Evolutionary conservation across 2,888 invertebrate genomes (phyloP).

Genomic region (Physocephala rufipes): DNA sequence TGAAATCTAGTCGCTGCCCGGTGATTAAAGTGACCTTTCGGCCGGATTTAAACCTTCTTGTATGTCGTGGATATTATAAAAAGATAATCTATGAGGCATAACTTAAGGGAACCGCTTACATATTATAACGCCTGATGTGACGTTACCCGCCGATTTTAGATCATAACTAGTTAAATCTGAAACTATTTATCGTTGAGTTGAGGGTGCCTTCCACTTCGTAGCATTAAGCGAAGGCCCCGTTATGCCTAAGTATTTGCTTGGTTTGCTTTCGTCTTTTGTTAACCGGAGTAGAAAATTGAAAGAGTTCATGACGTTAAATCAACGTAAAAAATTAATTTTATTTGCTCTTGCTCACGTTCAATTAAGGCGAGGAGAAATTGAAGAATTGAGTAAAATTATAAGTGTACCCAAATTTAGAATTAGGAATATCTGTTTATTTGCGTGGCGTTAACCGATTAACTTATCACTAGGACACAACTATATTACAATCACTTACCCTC

Average conservation of each 20-base stretch:
- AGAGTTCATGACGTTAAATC: too few species aligned
- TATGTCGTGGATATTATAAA: not conserved
- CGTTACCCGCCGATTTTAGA: conserved; percentile 17
- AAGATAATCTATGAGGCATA: conserved; percentile 23
- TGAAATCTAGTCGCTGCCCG: not conserved
- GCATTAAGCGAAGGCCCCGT: not conserved
- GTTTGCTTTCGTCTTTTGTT: too few species aligned
- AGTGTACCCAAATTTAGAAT: too few species aligned
- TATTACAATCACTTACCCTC: too few species aligned
- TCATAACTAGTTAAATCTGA: not conserved
- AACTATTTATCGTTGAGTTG: not conserved
- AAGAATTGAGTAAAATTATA: too few species aligned
- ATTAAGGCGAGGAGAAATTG: too few species aligned
- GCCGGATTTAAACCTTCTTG: not conserved
- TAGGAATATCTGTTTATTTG: too few species aligned
- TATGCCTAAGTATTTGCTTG: not conserved
- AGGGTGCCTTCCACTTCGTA: not conserved
- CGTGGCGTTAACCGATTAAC: too few species aligned
- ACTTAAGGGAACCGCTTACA: conserved; percentile 7
- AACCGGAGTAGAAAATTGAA: too few species aligned
- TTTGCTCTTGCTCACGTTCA: too few species aligned
- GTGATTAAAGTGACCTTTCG: not conserved
- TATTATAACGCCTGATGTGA: not conserved
- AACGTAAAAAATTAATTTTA: too few species aligned
- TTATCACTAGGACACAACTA: too few species aligned